Conservation (phyloP, 1,140 invertebrate genomes). For the Notospermus geniculatus region DNA sequence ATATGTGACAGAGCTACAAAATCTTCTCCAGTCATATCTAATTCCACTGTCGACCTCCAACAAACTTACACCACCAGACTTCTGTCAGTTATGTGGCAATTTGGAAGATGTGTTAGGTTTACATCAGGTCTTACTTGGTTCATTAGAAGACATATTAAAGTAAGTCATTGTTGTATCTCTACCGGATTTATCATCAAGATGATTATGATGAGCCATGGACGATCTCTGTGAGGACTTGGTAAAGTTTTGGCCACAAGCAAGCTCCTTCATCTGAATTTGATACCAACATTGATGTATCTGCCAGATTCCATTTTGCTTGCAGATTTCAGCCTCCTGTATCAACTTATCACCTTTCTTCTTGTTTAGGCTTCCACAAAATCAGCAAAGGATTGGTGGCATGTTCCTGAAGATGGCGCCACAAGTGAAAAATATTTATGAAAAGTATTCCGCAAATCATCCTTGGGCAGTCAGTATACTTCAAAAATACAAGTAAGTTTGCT, state of each 20-base stretch:
- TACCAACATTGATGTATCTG: no score
- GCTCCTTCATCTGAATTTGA: no score
- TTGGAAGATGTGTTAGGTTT: slow-evolving; percentile 80
- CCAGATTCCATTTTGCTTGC: no score
- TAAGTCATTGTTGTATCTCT: no score
- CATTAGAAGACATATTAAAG: slow-evolving; percentile 71
- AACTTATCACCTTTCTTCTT: not conserved
- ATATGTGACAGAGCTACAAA: slow-evolving; percentile 84
- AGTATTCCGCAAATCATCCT: slow-evolving; percentile 90
- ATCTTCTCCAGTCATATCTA: slow-evolving; percentile 78
- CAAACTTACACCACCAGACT: slow-evolving; percentile 82
- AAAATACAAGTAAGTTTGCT: slow-evolving; percentile 35
- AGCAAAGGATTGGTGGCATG: slow-evolving; percentile 85
- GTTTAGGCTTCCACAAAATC: slow-evolving; percentile 63
- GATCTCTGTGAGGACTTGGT: no score
- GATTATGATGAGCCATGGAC: no score
- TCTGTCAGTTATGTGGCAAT: slow-evolving; percentile 81
- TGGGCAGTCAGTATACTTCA: slow-evolving; percentile 81
- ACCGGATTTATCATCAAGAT: no score
- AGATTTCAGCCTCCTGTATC: no score
- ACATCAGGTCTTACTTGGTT: slow-evolving; percentile 74
- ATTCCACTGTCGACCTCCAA: slow-evolving; percentile 77
- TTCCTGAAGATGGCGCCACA: slow-evolving; percentile 84
- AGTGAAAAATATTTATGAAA: slow-evolving; percentile 80
- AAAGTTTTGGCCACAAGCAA: no score